phyloP scores from a whole-genome alignment of 2,113 vertebrate species.

The Theristicus caerulescens region DNA sequence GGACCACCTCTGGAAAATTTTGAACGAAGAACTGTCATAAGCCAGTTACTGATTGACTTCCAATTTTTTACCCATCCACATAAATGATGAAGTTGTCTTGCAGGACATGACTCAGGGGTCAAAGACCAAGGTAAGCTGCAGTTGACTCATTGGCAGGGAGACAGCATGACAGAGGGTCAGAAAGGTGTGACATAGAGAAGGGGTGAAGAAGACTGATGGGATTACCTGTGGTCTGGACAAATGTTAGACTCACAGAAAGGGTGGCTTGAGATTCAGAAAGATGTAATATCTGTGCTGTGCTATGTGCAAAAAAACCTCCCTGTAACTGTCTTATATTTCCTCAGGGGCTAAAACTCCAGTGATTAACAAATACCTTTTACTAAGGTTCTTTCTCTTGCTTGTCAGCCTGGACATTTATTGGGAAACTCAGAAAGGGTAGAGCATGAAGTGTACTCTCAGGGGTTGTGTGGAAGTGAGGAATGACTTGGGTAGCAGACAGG shows the following conservation, averaged over 20 bases:
- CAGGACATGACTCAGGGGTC: neutral
- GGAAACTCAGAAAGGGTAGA: neutral
- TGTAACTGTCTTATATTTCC: neutral
- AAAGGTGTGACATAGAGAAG: neutral
- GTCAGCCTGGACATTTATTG: neutral
- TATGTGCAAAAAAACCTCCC: neutral
- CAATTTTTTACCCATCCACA: neutral
- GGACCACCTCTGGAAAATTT: neutral
- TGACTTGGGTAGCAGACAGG: neutral
- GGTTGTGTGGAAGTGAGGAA: neutral
- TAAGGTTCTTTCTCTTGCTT: neutral
- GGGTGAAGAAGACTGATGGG: neutral
- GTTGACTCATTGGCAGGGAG: neutral
- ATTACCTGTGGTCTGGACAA: neutral
- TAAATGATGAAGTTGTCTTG: neutral
- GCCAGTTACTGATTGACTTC: neutral
- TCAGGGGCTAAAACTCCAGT: neutral
- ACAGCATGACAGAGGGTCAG: neutral
- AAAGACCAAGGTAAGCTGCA: neutral
- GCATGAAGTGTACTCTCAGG: neutral
- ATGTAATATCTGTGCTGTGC: neutral
- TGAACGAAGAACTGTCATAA: neutral
- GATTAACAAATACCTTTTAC: neutral
- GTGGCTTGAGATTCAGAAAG: neutral
- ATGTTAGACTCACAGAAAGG: neutral